phyloP scores from a whole-genome alignment of 2,888 invertebrate species.

The Hermodice carunculata region DNA sequence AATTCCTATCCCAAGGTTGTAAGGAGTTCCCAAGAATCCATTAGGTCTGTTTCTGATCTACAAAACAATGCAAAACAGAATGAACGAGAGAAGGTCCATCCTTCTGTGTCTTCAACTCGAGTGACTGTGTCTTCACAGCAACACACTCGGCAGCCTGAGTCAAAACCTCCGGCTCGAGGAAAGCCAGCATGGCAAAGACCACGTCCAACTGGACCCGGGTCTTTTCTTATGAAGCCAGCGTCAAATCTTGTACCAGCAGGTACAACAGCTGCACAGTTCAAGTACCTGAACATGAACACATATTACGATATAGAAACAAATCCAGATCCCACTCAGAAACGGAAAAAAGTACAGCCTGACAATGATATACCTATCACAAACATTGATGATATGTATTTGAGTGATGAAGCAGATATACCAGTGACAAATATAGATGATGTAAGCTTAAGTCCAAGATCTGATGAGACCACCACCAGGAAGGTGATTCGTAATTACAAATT shows the following conservation, averaged over 20 bases:
- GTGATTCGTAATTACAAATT: constrained; percentile 53
- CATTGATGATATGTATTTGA: constrained; percentile 47
- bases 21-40: too few relatives aligned
- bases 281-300: constrained; percentile 34
- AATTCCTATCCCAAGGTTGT: too few relatives aligned
- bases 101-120: too few relatives aligned
- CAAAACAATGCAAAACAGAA: too few relatives aligned
- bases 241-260: constrained; percentile 32
- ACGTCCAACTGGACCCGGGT: constrained; percentile 22
- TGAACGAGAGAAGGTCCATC: too few relatives aligned
- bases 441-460: not conserved
- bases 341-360: too few relatives aligned
- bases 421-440: constrained; percentile 26
- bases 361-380: constrained; percentile 46
- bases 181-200: too few relatives aligned
- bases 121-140: too few relatives aligned
- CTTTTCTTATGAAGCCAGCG: constrained; percentile 40
- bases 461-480: constrained; percentile 5
- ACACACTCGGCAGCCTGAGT: too few relatives aligned
- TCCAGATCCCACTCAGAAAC: constrained; percentile 25
- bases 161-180: too few relatives aligned
- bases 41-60: too few relatives aligned
- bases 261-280: constrained; percentile 23
- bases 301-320: constrained; percentile 36
- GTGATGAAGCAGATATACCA: constrained; percentile 24